Evolutionary conservation across 2,888 invertebrate genomes (phyloP), one percentile per base, ranked within the genome.

Genomic region (Clepsis dumicolana): DNA sequence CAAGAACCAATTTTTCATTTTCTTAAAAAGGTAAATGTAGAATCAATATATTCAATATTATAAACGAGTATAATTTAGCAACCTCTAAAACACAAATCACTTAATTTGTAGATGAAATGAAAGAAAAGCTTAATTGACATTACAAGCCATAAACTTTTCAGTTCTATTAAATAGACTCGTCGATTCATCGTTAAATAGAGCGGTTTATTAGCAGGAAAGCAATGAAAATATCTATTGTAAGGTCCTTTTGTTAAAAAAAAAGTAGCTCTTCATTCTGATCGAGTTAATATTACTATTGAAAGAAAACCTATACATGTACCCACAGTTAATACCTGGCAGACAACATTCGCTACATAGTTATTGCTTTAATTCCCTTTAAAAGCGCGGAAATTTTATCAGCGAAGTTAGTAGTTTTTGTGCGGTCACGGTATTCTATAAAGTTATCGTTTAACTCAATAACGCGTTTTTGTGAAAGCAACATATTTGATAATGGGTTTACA

Each of bases 281-380:
- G 65, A 29, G 16, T 65, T 44, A 24, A 65, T 32, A 32, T 14
- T 29, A 16, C 12, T 41, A 50, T 57, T 32, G 12, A 18, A 18
- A 54, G 5, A 32, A 54, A 54, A 10, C 29, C 16, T 29, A 44
- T 18, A n/a, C n/a, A n/a, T n/a, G n/a, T n/a, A n/a, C n/a, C n/a
- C n/a, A n/a, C n/a, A n/a, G n/a, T n/a, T n/a, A n/a, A n/a, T n/a
- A n/a, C n/a, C 44, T 64, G 70, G 62, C 57, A 57, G 59, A 52
- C 56, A 35, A 63, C 59, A 70, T 68, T 71, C 65, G 52, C 60
- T 14, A 38, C 66, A 60, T 64, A 70, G 64, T 71, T 73, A 66
- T 71, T 70, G 62, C 62, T 65, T 72, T 69, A 68, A 72, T 67
- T 67, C 61, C 29, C 64, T 65, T 69, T 64, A 72, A 57, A 63